Conservation (phyloP, 2,888 invertebrate genomes). For the Thymelicus acteon region DNA sequence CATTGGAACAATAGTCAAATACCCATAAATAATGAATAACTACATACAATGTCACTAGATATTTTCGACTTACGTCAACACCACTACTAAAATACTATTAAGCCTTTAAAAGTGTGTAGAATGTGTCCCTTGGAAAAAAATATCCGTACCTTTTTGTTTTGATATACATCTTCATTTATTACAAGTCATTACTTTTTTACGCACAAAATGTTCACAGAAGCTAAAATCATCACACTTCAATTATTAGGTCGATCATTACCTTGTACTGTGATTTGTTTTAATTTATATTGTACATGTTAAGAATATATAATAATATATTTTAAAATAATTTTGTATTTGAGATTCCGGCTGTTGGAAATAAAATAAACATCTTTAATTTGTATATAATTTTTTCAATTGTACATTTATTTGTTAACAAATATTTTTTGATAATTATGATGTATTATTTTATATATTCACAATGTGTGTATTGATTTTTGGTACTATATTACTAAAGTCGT, state of each 20-base stretch:
- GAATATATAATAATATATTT: slow-evolving; percentile 47
- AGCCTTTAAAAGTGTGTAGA: slow-evolving; percentile 1
- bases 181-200: slow-evolving; percentile 40
- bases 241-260: slow-evolving; percentile 67
- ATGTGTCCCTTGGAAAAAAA: slow-evolving; percentile 12
- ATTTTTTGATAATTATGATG: slow-evolving; percentile 51
- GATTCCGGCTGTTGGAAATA: slow-evolving; percentile 59
- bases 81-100: neutral
- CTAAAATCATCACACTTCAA: slow-evolving; percentile 65
- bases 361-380: slow-evolving; percentile 45
- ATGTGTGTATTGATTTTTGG: slow-evolving; percentile 53
- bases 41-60: neutral
- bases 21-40: neutral
- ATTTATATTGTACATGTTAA: slow-evolving; percentile 62
- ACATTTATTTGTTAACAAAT: slow-evolving; percentile 54
- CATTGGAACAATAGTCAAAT: slow-evolving; percentile 15
- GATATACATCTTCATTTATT: slow-evolving; percentile 31
- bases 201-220: slow-evolving; percentile 50
- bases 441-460: slow-evolving; percentile 54
- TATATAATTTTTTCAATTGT: slow-evolving; percentile 54
- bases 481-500: slow-evolving; percentile 56
- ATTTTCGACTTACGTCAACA: neutral
- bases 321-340: slow-evolving; percentile 60
- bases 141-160: neutral
- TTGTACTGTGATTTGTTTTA: slow-evolving; percentile 81